Evolutionary conservation across 2,797 vertebrate species (phyloP), one percentile per base, ranked within the genome.

Genomic region (Centropyge bicolor): DNA sequence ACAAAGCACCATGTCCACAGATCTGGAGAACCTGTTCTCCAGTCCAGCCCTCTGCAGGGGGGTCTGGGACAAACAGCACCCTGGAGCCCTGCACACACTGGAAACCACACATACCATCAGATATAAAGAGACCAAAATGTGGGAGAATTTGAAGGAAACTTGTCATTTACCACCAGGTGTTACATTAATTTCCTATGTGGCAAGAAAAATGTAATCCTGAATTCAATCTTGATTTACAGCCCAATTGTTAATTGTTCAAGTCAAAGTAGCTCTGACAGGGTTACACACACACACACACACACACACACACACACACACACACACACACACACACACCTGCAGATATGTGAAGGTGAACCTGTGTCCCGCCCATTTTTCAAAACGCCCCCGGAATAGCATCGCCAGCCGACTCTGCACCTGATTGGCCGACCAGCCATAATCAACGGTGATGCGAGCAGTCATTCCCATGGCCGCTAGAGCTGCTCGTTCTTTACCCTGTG

Each of bases 21-120:
- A 91, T 88, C 77, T 71, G 68, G 64, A 95, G 76, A 0, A 93
- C 88, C 49, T 92, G 84, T 24, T 90, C 87, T 40, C 89, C 93
- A 2, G 88, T 94, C 94, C 94, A 95, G 59, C 91, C 91, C 3
- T 87, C 86, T 24, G 77, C 74, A 49, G 93, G 92, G 0, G 81
- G 9, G 19, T 89, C 81, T 1, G 94, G 92, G 64, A 91, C 79
- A 69, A 93, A 93, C 67, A 92, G 74, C 1, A 68, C 86, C 46
- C 76, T 84, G 62, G 92, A 91, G 24, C 90, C 84, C 60, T 80
- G 91, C 31, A 93, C 38, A 69, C 90, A 90, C 93, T 94, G 62
- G 3, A 70, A 46, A 65, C 6, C 70, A 70, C 19, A 69, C 1
- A 70, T 7, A 19, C 27, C 27, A 43, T 40, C 36, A 56, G 16